Percentiles rank a stretch among this genome's conserved stretches.
These are phyloP conservation scores for Rhipidura dahli DNA, from an alignment of 2,113 vertebrate genomes.

Conservation along the genomic window DNA sequence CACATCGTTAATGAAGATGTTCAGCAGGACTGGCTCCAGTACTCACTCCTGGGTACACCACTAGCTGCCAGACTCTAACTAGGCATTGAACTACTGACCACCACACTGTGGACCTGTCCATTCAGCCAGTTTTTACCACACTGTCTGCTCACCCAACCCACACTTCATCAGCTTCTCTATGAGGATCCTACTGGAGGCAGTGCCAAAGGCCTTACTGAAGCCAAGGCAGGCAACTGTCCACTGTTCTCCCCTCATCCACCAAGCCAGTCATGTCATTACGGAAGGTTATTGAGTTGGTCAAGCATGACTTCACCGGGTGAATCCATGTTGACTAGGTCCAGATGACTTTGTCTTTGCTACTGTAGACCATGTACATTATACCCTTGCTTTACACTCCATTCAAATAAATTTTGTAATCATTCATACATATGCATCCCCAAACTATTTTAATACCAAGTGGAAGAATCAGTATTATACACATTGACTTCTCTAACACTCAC, in stretches of 20 bases:
- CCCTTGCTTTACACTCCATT: neutral
- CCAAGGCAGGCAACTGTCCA: neutral
- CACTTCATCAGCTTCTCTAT: neutral
- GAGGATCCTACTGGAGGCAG: neutral
- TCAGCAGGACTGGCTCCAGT: neutral
- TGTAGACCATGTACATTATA: neutral
- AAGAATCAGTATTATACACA: neutral
- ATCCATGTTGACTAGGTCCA: neutral
- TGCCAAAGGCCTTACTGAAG: neutral
- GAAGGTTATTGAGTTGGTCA: neutral
- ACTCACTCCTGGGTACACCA: neutral
- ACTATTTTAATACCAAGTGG: neutral
- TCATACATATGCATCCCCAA: neutral
- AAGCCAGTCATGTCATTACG: neutral
- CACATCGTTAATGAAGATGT: neutral
- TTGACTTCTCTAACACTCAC: neutral
- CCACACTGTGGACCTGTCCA: neutral
- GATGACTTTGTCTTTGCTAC: neutral
- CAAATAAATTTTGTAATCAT: neutral
- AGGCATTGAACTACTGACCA: neutral
- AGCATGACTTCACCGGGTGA: neutral
- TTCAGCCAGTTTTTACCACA: neutral
- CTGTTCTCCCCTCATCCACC: neutral
- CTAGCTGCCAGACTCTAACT: neutral
- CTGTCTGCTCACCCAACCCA: neutral